Conservation (phyloP, 1,140 invertebrate species). For the Drosophila arawakana region DNA sequence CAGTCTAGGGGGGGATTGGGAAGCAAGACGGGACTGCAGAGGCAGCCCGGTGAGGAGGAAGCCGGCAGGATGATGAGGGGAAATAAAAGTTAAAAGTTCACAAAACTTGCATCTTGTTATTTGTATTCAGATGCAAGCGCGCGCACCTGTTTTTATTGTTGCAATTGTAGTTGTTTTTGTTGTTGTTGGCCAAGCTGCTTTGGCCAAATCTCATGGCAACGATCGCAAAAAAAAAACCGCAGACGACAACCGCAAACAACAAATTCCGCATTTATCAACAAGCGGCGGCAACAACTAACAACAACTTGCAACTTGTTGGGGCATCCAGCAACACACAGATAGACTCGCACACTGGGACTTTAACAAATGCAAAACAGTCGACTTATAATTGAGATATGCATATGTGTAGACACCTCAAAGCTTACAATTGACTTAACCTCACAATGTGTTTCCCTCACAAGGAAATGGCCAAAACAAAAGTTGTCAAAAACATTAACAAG, state of each 20-base stretch:
- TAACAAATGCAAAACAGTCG: slow-evolving; percentile 16
- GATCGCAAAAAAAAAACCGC: slow-evolving; percentile 34
- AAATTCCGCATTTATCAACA: slow-evolving; percentile 62
- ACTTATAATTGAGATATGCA: slow-evolving; percentile 49
- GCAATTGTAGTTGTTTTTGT: slow-evolving; percentile 22
- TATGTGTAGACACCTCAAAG: slow-evolving; percentile 30
- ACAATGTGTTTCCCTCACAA: not conserved
- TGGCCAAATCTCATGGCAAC: slow-evolving; percentile 48
- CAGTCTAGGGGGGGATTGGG: not conserved
- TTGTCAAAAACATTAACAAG: slow-evolving; percentile 39
- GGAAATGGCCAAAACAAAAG: slow-evolving; percentile 30
- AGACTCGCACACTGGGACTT: not conserved
- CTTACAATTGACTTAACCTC: slow-evolving; percentile 21
- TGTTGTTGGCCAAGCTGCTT: slow-evolving; percentile 30
- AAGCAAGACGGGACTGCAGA: not conserved
- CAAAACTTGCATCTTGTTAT: slow-evolving; percentile 51
- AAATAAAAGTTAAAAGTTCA: slow-evolving; percentile 57
- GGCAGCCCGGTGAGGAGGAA: not conserved
- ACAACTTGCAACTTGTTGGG: slow-evolving; percentile 25
- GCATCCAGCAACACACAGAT: slow-evolving; percentile 11
- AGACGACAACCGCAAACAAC: slow-evolving; percentile 47
- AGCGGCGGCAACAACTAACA: slow-evolving; percentile 25
- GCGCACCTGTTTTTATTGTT: slow-evolving; percentile 52
- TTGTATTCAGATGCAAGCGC: slow-evolving; percentile 21
- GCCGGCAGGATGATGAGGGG: not conserved